These are phyloP conservation scores for Drosophila burlai DNA, from an alignment of 1,140 invertebrate genomes.

Conservation along the genomic window DNA sequence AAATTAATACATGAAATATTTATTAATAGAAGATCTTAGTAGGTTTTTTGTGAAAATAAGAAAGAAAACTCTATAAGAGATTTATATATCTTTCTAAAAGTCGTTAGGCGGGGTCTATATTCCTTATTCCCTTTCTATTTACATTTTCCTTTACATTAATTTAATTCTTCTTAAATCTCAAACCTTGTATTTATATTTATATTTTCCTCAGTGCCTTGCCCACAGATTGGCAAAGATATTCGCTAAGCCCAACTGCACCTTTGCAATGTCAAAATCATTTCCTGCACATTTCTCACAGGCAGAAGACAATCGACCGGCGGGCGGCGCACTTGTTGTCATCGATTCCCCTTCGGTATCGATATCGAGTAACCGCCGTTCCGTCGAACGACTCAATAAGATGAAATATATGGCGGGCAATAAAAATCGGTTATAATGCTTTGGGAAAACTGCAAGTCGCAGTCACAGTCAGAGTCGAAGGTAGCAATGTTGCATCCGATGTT, in stretches of 20 bases:
- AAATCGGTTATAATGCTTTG: slow-evolving; percentile 83
- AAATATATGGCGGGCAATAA: slow-evolving; percentile 84
- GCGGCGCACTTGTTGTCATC: slow-evolving; percentile 50
- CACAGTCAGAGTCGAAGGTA: not conserved
- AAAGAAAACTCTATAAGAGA: too few species aligned
- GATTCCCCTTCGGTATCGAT: slow-evolving; percentile 18
- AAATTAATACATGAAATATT: not conserved
- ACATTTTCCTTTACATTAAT: too few species aligned
- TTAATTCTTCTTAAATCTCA: too few species aligned
- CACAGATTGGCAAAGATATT: slow-evolving; percentile 25
- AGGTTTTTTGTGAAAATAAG: not conserved
- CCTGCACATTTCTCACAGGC: slow-evolving; percentile 30
- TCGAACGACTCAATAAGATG: slow-evolving; percentile 84
- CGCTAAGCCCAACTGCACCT: slow-evolving; percentile 23
- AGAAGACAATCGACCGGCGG: slow-evolving; percentile 34
- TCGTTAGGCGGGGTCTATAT: too few species aligned
- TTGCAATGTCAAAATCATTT: slow-evolving; percentile 44
- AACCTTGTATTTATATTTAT: not conserved
- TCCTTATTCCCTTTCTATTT: not conserved
- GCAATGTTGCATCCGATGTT: slow-evolving; percentile 11
- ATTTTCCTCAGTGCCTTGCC: not conserved
- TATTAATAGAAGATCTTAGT: too few species aligned
- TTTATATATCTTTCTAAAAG: too few species aligned
- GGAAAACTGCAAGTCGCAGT: slow-evolving; percentile 62
- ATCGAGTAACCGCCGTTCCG: slow-evolving; percentile 6